A percentile compares a stretch with the other conserved stretches of the same genome.
Evolutionary conservation across 2,888 invertebrate genomes (phyloP).

Genomic region (Lochmaea crataegi): DNA sequence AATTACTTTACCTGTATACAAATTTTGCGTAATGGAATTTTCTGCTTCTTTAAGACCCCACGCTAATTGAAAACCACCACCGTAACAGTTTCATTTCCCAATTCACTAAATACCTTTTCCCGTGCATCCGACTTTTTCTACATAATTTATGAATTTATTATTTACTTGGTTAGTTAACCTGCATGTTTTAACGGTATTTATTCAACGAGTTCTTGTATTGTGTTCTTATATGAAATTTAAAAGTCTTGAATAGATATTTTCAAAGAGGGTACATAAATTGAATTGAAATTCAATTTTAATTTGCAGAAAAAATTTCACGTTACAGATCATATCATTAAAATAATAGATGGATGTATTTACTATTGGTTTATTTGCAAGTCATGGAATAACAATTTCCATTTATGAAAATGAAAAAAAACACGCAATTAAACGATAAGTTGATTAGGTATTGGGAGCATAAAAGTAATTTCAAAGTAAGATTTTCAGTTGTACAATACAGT

Average conservation of each 20-base stretch:
- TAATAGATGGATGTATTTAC: not conserved
- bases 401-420: too few species aligned
- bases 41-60: constrained; percentile 21
- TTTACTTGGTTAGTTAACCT: constrained; percentile 6
- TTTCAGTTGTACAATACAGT: too few species aligned
- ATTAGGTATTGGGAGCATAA: too few species aligned
- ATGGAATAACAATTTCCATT: too few species aligned
- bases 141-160: constrained; percentile 38
- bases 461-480: too few species aligned
- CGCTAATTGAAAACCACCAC: constrained; percentile 31
- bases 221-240: not conserved
- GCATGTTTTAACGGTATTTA: constrained; percentile 3
- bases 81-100: constrained; percentile 34
- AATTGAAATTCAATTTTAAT: not conserved
- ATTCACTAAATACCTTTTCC: constrained; percentile 31
- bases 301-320: not conserved
- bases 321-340: not conserved
- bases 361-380: not conserved
- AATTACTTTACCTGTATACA: constrained; percentile 24
- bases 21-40: constrained; percentile 26
- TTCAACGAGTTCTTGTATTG: not conserved
- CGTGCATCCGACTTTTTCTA: constrained; percentile 33
- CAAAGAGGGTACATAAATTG: not conserved
- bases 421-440: too few species aligned
- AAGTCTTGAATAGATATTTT: not conserved